Percentiles rank a stretch among this genome's conserved stretches.
These are phyloP conservation scores for Clytia hemisphaerica DNA, from an alignment of 30 jellyfish, hydroid and myxozoan genomes.

Conservation along the genomic window DNA sequence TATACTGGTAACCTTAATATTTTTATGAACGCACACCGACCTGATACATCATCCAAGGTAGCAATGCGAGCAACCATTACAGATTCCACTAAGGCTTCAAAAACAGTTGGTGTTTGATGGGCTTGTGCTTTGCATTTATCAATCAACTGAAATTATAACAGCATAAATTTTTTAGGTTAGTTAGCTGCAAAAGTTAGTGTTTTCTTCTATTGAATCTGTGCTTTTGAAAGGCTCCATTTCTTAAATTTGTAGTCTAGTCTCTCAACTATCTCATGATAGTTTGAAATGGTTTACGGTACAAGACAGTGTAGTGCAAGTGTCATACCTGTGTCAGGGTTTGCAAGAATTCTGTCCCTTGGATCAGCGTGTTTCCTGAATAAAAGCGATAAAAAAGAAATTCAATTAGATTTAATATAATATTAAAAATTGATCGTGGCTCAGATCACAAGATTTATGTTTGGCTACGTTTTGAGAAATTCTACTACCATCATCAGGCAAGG, in stretches of 20 bases:
- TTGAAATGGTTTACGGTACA: not conserved
- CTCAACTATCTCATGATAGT: slow-evolving; percentile 6
- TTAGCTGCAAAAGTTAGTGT: slow-evolving; percentile 3
- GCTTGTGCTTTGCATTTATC: slow-evolving; percentile 50
- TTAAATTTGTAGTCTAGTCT: no score
- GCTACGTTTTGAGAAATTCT: no score
- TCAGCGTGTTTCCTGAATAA: slow-evolving; percentile 41
- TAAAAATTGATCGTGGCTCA: no score
- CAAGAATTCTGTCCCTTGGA: slow-evolving; percentile 40
- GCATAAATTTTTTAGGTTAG: not conserved
- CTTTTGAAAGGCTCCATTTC: no score
- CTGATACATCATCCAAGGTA: slow-evolving; percentile 52
- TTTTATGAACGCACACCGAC: slow-evolving; percentile 10
- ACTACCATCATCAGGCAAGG: no score
- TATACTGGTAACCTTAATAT: no score
- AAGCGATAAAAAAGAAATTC: not conserved
- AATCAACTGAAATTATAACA: slow-evolving; percentile 13
- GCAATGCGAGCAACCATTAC: slow-evolving; percentile 48
- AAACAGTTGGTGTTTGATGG: slow-evolving; percentile 35
- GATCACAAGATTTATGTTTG: no score
- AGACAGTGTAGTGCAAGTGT: not conserved
- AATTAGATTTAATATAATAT: no score
- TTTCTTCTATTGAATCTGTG: no score
- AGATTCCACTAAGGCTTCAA: slow-evolving; percentile 66
- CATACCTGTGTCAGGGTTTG: slow-evolving; percentile 40